Evolutionary conservation across 2,797 vertebrate genomes (phyloP).

Genomic region (Sebastes dallii): DNA sequence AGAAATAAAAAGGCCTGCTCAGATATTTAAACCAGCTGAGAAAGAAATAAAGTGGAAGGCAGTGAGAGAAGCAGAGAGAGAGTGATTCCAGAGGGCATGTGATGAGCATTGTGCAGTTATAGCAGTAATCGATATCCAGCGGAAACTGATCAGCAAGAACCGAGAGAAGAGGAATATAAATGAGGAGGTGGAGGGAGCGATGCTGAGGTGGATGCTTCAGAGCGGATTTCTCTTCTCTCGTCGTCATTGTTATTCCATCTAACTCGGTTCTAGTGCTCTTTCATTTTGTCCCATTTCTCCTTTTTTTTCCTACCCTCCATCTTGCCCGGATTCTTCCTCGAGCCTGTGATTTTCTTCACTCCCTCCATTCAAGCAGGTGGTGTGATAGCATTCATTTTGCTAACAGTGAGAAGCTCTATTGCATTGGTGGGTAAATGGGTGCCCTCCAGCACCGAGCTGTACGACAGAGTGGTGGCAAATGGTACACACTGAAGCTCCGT

Average conservation of each 20-base stretch:
- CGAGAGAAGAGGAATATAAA: slow-evolving; percentile 47
- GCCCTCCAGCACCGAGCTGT: slow-evolving; percentile 47
- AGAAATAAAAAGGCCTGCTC: neutral
- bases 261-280: neutral
- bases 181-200: slow-evolving; percentile 25
- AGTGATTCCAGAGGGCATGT: slow-evolving; percentile 43
- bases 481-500: slow-evolving; percentile 27
- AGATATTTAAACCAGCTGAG: slow-evolving; percentile 27
- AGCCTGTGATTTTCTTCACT: slow-evolving; percentile 13
- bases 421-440: slow-evolving; percentile 47
- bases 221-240: slow-evolving; percentile 4
- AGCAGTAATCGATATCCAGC: slow-evolving; percentile 69
- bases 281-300: slow-evolving; percentile 12
- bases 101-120: slow-evolving; percentile 58
- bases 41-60: slow-evolving; percentile 19
- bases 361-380: slow-evolving; percentile 4
- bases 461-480: slow-evolving; percentile 46
- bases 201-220: slow-evolving; percentile 1
- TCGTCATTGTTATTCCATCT: slow-evolving; percentile 28
- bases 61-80: neutral
- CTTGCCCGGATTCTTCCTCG: neutral
- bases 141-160: slow-evolving; percentile 70
- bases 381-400: slow-evolving; percentile 49
- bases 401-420: slow-evolving; percentile 43
- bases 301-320: slow-evolving; percentile 1